phyloP scores from a whole-genome alignment of 2,888 invertebrate species.

The Temnothorax ravouxi region DNA sequence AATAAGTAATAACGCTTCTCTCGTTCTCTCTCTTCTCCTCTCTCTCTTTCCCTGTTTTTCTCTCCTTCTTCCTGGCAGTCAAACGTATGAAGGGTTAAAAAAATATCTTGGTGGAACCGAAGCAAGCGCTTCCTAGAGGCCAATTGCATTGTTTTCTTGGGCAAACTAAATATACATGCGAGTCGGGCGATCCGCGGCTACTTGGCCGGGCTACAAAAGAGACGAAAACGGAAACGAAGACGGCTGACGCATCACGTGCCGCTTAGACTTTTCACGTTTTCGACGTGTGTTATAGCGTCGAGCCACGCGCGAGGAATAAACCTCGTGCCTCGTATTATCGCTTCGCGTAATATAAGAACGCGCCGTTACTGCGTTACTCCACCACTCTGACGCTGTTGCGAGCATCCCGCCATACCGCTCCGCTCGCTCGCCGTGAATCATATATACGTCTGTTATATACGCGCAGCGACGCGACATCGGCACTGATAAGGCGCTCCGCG shows the following conservation, averaged over 20 bases:
- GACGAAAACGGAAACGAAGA: constrained; percentile 66
- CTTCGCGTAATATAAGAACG: not conserved
- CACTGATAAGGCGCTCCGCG: constrained; percentile 33
- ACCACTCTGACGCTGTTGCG: not conserved
- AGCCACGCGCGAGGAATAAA: constrained; percentile 45
- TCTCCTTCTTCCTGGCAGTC: not conserved
- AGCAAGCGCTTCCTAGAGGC: constrained; percentile 80
- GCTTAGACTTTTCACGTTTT: constrained; percentile 80
- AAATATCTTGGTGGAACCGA: constrained; percentile 40
- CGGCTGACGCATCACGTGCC: constrained; percentile 79
- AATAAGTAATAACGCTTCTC: not conserved
- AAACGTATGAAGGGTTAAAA: constrained; percentile 32
- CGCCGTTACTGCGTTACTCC: not conserved
- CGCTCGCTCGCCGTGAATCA: constrained; percentile 29
- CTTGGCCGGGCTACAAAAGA: constrained; percentile 79
- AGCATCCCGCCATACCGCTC: not conserved
- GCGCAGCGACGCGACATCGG: not conserved
- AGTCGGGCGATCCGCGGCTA: constrained; percentile 81
- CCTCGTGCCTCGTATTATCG: not conserved
- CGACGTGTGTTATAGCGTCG: constrained; percentile 66
- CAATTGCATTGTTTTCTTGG: constrained; percentile 83
- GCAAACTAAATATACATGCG: constrained; percentile 83
- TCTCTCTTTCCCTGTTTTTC: not conserved
- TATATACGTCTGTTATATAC: not conserved
- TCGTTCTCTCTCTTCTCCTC: not conserved